Conservation (phyloP, 2,888 invertebrate genomes). For the Diachrysia chrysitis region DNA sequence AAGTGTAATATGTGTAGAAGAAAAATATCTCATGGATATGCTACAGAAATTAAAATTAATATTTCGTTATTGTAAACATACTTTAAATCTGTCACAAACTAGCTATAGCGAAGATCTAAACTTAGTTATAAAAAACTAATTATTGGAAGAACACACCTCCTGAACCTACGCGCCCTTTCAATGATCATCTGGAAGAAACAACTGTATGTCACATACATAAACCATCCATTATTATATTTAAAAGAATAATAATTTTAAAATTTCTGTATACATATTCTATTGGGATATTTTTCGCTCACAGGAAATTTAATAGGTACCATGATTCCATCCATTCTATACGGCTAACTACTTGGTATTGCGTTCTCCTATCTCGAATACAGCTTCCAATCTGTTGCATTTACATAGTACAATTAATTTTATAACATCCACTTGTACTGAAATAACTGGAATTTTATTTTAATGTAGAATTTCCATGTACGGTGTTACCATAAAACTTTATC, state of each 20-base stretch:
- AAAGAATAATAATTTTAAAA: too few relatives aligned
- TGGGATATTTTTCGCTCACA: slow-evolving; percentile 16
- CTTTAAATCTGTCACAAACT: too few relatives aligned
- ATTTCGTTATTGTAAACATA: too few relatives aligned
- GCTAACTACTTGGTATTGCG: slow-evolving; percentile 7
- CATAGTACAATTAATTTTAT: slow-evolving; percentile 54
- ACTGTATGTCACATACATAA: too few relatives aligned
- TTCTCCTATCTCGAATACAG: slow-evolving; percentile 18
- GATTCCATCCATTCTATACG: slow-evolving; percentile 30
- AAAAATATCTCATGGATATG: background rate
- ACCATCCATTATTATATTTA: too few relatives aligned
- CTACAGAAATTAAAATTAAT: background rate
- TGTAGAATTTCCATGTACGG: slow-evolving; percentile 21
- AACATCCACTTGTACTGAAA: slow-evolving; percentile 18
- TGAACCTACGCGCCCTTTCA: too few relatives aligned
- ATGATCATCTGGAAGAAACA: too few relatives aligned
- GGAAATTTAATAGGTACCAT: slow-evolving; percentile 15
- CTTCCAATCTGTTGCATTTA: slow-evolving; percentile 50
- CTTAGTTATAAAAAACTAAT: too few relatives aligned
- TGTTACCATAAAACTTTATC: background rate
- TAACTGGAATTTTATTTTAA: slow-evolving; percentile 38
- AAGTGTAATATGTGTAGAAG: background rate
- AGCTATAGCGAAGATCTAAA: too few relatives aligned
- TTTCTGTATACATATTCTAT: too few relatives aligned
- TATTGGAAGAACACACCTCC: too few relatives aligned